Base-by-base conservation (phyloP, 1,140 invertebrate species). In the Gonioctena quinquepunctata region DNA sequence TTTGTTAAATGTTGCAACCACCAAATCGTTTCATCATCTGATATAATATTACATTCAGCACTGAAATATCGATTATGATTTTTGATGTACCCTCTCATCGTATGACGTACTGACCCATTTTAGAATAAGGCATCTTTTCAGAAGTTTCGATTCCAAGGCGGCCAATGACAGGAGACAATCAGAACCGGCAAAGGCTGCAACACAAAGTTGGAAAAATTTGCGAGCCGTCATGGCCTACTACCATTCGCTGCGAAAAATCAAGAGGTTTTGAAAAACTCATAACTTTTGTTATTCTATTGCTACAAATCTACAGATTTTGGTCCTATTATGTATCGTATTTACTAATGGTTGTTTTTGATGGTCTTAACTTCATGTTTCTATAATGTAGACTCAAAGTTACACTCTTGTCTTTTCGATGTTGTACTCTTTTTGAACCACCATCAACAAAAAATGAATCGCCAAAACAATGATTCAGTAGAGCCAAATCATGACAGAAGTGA, bases 191-290 rank as follows among this genome's bases (percentile, higher is more conserved):
- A 85, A 89, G 81, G 87, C 88, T 82, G 89, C 90, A 70, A 89
- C 90, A 78, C 91, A 92, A 86, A 92, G 91, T 81, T 94, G 92
- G 92, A 91, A 90, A 84, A 93, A 93, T 85, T 87, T 94, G 70
- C 87, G 91, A 80, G 92, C 92, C 76, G 92, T 93, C 77, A 92
- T 94, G 91, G 91, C 92, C 76, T 92, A 93, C 86, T 94, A 94
- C 88, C 91, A 92, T 85, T 90, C 92, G 76, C 89, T 94, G 79
- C 89, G 93, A 84, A 92, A 92, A 86, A 94, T 94, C 85, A 93
- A 93, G 91, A 94, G 92, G 92, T 93, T 74, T 68, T 73, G 71
- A 68, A 49, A 60, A 52, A 66, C 27, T 28, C 2, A 28, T 49
- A 49, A 25, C 13, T 66, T 66, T 66, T 52, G 52, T 66, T 26